These are phyloP conservation scores for Garrulus glandarius DNA, from an alignment of 2,797 vertebrate species.

Conservation along the genomic window DNA sequence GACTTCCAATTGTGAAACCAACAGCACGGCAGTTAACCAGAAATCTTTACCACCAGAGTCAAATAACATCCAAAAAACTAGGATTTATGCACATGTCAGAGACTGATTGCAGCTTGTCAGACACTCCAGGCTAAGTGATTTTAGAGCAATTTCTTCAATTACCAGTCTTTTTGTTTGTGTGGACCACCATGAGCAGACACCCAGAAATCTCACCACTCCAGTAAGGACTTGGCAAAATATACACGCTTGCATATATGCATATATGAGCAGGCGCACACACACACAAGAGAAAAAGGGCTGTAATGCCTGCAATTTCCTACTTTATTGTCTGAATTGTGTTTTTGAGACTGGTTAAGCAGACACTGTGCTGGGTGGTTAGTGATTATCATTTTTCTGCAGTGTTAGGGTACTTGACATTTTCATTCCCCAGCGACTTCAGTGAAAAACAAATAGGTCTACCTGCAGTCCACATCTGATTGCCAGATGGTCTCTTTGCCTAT, in stretches of 20 bases:
- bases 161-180: slow-evolving; percentile 48
- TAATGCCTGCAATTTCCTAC: slow-evolving; percentile 35
- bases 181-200: slow-evolving; percentile 56
- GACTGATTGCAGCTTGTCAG: slow-evolving; percentile 67
- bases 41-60: slow-evolving; percentile 43
- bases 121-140: slow-evolving; percentile 62
- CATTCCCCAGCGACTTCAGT: slow-evolving; percentile 52
- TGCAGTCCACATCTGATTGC: slow-evolving; percentile 73
- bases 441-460: slow-evolving; percentile 67
- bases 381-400: slow-evolving; percentile 65
- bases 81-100: slow-evolving; percentile 62
- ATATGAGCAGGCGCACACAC: neutral
- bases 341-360: slow-evolving; percentile 24
- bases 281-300: neutral
- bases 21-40: slow-evolving; percentile 54
- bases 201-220: slow-evolving; percentile 41
- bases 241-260: neutral
- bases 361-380: slow-evolving; percentile 40
- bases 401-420: slow-evolving; percentile 70
- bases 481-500: slow-evolving; percentile 64
- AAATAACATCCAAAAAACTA: slow-evolving; percentile 69
- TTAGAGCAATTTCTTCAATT: slow-evolving; percentile 80
- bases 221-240: slow-evolving; percentile 2
- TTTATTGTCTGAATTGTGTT: slow-evolving; percentile 20
- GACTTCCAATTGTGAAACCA: slow-evolving; percentile 8